phyloP scores from a whole-genome alignment of 2,113 vertebrate species.

The Xerus inauris region DNA sequence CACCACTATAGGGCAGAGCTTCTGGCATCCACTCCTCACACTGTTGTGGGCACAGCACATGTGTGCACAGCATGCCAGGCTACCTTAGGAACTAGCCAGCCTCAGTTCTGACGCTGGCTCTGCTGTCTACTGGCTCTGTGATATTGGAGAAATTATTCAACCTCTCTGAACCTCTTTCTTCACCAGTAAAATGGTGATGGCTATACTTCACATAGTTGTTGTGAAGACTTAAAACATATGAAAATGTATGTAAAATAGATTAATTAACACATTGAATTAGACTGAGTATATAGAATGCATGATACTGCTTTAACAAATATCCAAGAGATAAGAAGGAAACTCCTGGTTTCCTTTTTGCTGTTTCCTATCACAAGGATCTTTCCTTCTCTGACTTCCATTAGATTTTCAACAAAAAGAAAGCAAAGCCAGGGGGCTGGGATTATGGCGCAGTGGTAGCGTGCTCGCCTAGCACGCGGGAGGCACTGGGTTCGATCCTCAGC shows the following conservation, averaged over 20 bases:
- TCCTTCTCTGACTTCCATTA: neutral
- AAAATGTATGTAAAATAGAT: neutral
- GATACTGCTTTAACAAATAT: neutral
- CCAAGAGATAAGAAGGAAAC: neutral
- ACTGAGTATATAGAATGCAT: neutral
- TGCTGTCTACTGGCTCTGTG: neutral
- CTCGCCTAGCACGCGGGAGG: no score
- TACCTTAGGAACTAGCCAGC: neutral
- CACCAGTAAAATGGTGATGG: neutral
- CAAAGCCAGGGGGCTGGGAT: no score
- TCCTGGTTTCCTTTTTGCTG: neutral
- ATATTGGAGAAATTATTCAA: neutral
- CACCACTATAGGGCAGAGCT: neutral
- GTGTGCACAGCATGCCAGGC: neutral
- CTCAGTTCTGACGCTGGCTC: neutral
- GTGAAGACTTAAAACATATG: neutral
- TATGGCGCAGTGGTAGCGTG: no score
- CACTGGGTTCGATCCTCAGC: no score
- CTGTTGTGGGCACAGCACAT: fast-evolving
- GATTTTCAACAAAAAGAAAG: neutral
- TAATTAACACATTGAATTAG: neutral
- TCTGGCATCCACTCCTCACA: neutral
- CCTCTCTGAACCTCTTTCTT: neutral
- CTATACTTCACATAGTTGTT: neutral
- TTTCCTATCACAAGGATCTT: neutral